Evolutionary conservation across 2,888 invertebrate genomes (phyloP).

Genomic region (Ethmia dodecea): DNA sequence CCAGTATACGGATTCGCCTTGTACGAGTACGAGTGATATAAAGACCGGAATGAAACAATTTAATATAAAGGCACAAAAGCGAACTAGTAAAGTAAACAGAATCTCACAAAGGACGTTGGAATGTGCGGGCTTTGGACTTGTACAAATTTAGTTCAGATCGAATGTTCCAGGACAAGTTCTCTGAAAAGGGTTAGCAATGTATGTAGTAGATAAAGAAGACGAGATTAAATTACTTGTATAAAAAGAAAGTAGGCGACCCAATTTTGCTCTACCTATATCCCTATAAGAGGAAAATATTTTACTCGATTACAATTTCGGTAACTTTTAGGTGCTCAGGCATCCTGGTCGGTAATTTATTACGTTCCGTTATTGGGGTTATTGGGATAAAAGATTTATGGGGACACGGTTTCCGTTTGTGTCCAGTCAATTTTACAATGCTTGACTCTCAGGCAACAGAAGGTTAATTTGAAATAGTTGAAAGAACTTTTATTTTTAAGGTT

Average conservation of each 20-base stretch:
- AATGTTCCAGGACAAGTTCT: conserved; percentile 61
- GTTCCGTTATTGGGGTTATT: conserved; percentile 21
- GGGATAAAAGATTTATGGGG: conserved; percentile 14
- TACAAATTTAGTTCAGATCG: conserved; percentile 70
- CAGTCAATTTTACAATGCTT: too few species aligned
- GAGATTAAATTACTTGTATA: conserved; percentile 62
- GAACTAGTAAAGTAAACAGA: conserved; percentile 63
- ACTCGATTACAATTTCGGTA: conserved; percentile 17
- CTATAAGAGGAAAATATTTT: conserved; percentile 24
- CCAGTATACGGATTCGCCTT: background rate
- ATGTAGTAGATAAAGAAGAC: conserved; percentile 46
- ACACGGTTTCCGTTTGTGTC: too few species aligned
- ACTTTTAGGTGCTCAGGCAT: conserved; percentile 26
- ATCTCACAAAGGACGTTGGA: conserved; percentile 62
- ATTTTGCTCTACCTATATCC: conserved; percentile 34
- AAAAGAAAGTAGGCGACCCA: conserved; percentile 31
- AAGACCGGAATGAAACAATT: conserved; percentile 45
- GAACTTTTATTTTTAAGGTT: too few species aligned
- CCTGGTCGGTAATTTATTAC: conserved; percentile 19
- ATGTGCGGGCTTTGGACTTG: conserved; percentile 63
- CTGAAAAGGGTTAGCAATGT: conserved; percentile 64
- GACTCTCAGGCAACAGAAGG: too few species aligned
- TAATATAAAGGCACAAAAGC: conserved; percentile 58
- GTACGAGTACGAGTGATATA: conserved; percentile 1
- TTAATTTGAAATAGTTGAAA: too few species aligned